Evolutionary conservation across 2,113 vertebrate species (phyloP), one percentile per base, ranked within the genome.

Genomic region (Gymnarchus niloticus): DNA sequence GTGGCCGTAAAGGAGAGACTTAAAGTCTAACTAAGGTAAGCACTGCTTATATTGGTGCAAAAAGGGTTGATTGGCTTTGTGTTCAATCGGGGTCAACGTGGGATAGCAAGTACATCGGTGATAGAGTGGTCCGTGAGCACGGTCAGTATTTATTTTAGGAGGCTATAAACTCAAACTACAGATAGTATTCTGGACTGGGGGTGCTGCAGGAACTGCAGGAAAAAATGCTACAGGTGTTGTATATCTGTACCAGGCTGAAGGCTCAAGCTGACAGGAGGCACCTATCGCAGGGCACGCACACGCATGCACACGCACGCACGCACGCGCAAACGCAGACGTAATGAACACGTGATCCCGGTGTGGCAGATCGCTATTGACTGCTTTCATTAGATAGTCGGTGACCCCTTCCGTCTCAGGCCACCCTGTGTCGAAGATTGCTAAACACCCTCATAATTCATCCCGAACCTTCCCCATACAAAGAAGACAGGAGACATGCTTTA

Each of bases 311-410:
- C n/a, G 37, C 85, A 86, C 7, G 37, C 56, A 65, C 17, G 48
- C 81, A 41, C 5, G 84, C 23, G 44, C 52, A 76, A 19, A 77
- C 52, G 57, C 41, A 56, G 69, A 86, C 86, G 90, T 95, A 93
- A 95, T 96, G 94, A 94, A 91, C 90, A 92, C 88, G 90, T 90
- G 44, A 46, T 91, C 91, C 93, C 92, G 89, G 90, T 89, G 93
- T 91, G 90, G 95, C 90, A 92, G 95, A 95, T 93, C 93, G 89
- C 90, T 95, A 94, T 92, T 93, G 95, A 95, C 93, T 94, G 86
- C 89, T 91, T 95, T 93, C 93, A 96, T 95, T 95, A 95, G 92
- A 89, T 92, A 94, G 89, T 92, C 89, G 94, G 90, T 95, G 95
- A 96, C 93, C 94, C 94, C 93, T 92, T 92, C 93, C 91, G 88